Base-by-base conservation (phyloP, 2,888 invertebrate genomes). In the Cosmia trapezina region DNA sequence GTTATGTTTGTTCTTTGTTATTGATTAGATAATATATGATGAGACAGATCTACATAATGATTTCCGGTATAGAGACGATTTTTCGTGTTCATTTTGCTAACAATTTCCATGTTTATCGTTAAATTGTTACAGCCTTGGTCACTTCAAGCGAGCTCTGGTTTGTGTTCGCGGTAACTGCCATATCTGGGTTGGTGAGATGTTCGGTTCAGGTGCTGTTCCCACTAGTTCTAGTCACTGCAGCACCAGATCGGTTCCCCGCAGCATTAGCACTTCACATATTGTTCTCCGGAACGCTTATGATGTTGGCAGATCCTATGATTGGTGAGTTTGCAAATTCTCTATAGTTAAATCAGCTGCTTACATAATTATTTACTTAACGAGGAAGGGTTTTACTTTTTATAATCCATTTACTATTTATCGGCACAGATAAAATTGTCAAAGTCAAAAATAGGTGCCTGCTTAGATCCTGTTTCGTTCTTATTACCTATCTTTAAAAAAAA, bases 251-350 rank as follows among this genome's bases (percentile, higher is more conserved):
- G 84, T 98, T 98, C 87, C 97, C 98, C 11, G 97, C 97, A 1
- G 98, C 98, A 0, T 97, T 98, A 86, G 97, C 98, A 0, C 92
- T 98, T 56, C 98, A 97, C 86, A 97, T 98, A 90, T 96, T 98
- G 41, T 97, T 98, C 73, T 97, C 97, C 78, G 98, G 98, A 1
- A 93, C 97, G 43, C 95, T 97, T 8, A 97, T 97, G 91, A 96
- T 98, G 49, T 84, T 97, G n/a, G 96, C 97, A 70, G 97, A 98
- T 64, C 97, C 97, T 3, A 89, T 98, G 72, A 97, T 97, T 85
- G 98, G 98, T 96, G 90, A 95, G 95, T 78, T 47, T 57, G 62
- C 14, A 57, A 61, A 19, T 70, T 73, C 12, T 61, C 9, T 57
- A 43, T 53, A 4, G 43, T 19, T 47, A 8, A 49, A 57, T 71